Base-by-base conservation (phyloP, 2,888 invertebrate species). In the Bedellia somnulentella region DNA sequence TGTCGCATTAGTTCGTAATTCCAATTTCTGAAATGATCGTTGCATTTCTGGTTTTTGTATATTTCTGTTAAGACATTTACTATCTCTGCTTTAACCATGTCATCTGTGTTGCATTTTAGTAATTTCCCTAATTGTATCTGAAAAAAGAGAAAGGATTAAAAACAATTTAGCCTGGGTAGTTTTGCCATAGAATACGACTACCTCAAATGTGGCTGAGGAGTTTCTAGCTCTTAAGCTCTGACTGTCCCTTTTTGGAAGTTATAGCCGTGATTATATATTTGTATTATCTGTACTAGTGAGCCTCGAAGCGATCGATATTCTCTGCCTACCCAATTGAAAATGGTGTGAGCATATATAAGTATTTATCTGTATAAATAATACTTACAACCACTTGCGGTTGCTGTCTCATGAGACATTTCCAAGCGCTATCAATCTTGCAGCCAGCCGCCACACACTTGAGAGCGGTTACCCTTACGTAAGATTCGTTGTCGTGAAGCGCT, bases 31-130 rank as follows among this genome's bases (percentile, higher is more conserved):
- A 77, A 62, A 24, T 62, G 59, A 30, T 49, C 50, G 27, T 75
- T 57, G 43, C 84, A 77, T 39, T 78, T 78, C 34, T 82, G 80
- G 43, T 82, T 62, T 23, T 75, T 60, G 42, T 82, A 85, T 25
- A 87, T 68, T 39, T 75, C 76, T 9, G 70, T 75, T 10, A 87
- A 61, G 3, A 85, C 63, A 13, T 61, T 54, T 1, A 81, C 80
- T 2, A 83, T 83, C 57, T 86, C 85, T 27, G 79, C 78, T 28
- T 87, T 68, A 0, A 87, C 86, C 35, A 86, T 79, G 5, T 83
- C 87, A 55, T 88, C 87, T 9, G 79, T 78, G 45, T 86, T 85
- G 21, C 78, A 62, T 25, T 63, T 66, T 3, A 86, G 45, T 17
- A 84, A 63, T 33, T 58, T 52, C 21, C 83, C 60, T 32, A 80